Percentiles rank a stretch among this genome's conserved stretches.
Evolutionary conservation across 2,797 vertebrate species (phyloP).

Genomic region (Eupleurogrammus muticus): DNA sequence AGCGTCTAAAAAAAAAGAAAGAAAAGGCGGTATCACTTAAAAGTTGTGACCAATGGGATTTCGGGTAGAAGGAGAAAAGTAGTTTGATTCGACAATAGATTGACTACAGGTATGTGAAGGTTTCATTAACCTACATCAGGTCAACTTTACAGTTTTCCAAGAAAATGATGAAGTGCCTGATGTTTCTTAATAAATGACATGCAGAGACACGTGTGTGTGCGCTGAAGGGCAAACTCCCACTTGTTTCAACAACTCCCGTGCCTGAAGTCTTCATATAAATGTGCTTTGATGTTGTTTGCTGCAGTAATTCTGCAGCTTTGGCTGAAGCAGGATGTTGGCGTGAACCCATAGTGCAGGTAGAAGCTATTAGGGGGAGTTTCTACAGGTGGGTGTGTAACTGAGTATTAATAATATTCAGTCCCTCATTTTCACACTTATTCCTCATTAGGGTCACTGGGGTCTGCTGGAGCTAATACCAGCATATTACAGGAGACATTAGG

Average conservation of each 20-base stretch:
- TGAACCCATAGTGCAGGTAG: background rate
- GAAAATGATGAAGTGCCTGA: slow-evolving; percentile 21
- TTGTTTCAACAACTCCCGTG: background rate
- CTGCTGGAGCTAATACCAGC: too few species aligned
- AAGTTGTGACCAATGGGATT: background rate
- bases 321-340: background rate
- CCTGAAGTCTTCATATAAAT: background rate
- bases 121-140: slow-evolving; percentile 16
- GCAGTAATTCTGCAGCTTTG: background rate
- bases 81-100: background rate
- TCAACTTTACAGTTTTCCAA: slow-evolving; percentile 37
- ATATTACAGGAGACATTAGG: too few species aligned
- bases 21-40: background rate
- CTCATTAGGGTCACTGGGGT: too few species aligned
- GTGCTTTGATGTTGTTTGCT: background rate
- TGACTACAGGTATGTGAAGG: background rate
- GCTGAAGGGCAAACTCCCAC: background rate
- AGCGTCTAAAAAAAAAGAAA: background rate
- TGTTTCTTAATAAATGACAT: slow-evolving; percentile 24
- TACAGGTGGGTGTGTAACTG: background rate
- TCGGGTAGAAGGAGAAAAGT: background rate
- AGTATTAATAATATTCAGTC: background rate
- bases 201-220: slow-evolving; percentile 20
- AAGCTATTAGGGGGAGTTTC: background rate
- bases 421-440: too few species aligned